These are phyloP conservation scores for Cyprinella venusta DNA, from an alignment of 2,797 vertebrate genomes.

Conservation along the genomic window DNA sequence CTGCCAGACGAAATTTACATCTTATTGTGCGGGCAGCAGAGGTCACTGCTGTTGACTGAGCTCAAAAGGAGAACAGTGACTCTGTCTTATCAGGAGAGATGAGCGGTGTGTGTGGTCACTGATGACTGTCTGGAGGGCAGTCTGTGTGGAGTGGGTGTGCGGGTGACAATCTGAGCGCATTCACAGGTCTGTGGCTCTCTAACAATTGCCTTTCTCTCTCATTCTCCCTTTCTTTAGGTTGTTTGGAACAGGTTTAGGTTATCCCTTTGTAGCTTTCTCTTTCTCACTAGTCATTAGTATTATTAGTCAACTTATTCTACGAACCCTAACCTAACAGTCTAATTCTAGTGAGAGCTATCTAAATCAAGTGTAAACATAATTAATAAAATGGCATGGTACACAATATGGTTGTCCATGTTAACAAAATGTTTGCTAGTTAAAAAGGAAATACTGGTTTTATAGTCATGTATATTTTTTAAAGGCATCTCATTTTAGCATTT, in stretches of 20 bases:
- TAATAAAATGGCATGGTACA: conserved; percentile 2
- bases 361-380: not conserved
- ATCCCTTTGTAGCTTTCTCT: not conserved
- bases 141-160: conserved; percentile 8
- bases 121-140: conserved; percentile 32
- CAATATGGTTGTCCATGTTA: not conserved
- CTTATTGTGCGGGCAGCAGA: conserved; percentile 23
- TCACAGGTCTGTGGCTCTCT: not conserved
- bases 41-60: conserved; percentile 51
- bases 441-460: not conserved
- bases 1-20: conserved; percentile 30
- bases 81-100: conserved; percentile 46
- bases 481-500: not conserved
- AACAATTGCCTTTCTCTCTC: not conserved
- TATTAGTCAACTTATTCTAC: not conserved
- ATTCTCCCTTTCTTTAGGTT: conserved; percentile 8
- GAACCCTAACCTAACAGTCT: not conserved
- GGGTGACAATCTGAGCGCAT: conserved; percentile 2
- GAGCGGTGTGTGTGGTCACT: conserved; percentile 33
- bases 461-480: not conserved
- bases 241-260: not conserved
- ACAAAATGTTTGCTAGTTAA: not conserved
- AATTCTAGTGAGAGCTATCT: not conserved
- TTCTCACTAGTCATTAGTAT: not conserved
- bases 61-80: conserved; percentile 38